phyloP scores from a whole-genome alignment of 2,113 vertebrate species.

The Rhabdornis inornatus region DNA sequence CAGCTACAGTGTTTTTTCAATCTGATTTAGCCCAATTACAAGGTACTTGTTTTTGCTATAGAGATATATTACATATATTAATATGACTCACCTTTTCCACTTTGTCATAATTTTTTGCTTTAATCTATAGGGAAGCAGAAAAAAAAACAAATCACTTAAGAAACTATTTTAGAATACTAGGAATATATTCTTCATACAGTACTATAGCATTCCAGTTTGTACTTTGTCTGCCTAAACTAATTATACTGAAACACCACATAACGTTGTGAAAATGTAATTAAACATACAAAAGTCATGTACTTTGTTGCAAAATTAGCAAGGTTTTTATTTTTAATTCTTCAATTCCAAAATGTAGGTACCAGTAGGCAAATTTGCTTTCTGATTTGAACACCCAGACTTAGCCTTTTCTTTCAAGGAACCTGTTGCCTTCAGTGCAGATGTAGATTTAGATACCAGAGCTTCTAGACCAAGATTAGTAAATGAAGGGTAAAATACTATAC shows the following conservation, averaged over 20 bases:
- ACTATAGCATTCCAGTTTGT: neutral
- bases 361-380: neutral
- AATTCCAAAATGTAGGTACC: neutral
- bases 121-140: slow-evolving; percentile 90
- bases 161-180: slow-evolving; percentile 33
- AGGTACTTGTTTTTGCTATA: neutral
- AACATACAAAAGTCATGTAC: neutral
- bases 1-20: neutral
- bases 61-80: neutral
- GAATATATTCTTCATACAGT: slow-evolving; percentile 40
- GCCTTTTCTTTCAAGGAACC: neutral
- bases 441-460: neutral
- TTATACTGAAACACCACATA: neutral
- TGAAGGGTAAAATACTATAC: neutral
- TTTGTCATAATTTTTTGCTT: slow-evolving; percentile 99
- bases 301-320: neutral
- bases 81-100: slow-evolving; percentile 96
- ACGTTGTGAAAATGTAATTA: neutral
- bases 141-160: slow-evolving; percentile 73
- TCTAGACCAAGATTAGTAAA: neutral
- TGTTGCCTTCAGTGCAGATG: neutral
- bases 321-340: neutral
- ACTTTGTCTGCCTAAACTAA: neutral
- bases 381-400: neutral
- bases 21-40: neutral